Conservation (phyloP, 2,888 invertebrate genomes). For the Apantesis nais region DNA sequence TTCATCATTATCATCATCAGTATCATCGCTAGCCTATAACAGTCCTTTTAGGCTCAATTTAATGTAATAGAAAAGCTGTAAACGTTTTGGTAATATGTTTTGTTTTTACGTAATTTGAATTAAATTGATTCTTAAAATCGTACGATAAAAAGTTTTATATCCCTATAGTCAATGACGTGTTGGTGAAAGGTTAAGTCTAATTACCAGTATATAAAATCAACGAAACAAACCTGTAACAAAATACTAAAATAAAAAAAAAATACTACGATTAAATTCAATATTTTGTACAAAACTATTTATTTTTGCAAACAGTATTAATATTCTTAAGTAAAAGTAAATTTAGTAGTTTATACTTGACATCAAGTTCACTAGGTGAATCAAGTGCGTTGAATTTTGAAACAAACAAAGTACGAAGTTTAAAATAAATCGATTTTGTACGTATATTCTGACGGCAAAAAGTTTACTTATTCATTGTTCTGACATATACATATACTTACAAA, state of each 20-base stretch:
- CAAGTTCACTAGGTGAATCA: neutral
- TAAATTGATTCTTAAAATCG: too few relatives aligned
- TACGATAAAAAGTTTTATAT: too few relatives aligned
- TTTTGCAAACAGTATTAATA: neutral
- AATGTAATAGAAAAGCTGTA: too few relatives aligned
- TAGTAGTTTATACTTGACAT: neutral
- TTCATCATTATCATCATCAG: too few relatives aligned
- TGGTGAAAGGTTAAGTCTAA: neutral
- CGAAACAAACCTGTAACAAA: neutral
- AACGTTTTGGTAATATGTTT: too few relatives aligned
- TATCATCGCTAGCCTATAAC: too few relatives aligned
- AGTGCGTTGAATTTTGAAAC: neutral
- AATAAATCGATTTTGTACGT: neutral
- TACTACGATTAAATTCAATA: neutral
- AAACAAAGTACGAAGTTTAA: neutral
- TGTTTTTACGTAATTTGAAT: too few relatives aligned
- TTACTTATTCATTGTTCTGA: neutral
- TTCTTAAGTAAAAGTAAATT: neutral
- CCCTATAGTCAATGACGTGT: neutral
- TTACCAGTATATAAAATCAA: neutral
- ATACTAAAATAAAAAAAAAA: neutral
- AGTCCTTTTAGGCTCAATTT: too few relatives aligned
- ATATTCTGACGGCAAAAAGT: neutral
- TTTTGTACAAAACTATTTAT: neutral
- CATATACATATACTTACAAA: neutral